Conservation (phyloP, 2,113 vertebrate genomes). For the Mellivora capensis region DNA sequence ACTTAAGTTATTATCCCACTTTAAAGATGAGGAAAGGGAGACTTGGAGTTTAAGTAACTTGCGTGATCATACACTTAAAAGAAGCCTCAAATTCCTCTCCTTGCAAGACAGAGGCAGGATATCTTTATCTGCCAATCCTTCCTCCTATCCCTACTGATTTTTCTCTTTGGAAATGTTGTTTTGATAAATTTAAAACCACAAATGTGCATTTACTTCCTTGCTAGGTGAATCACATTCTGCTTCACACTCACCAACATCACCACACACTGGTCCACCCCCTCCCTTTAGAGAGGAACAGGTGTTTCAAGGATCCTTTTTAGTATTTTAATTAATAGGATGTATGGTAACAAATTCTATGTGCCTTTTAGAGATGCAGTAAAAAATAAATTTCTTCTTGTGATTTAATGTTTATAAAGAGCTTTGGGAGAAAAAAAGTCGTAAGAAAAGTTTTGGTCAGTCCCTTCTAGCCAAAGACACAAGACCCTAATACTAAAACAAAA, state of each 20-base stretch:
- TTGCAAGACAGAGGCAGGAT: slow-evolving; percentile 1
- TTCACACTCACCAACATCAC: background rate
- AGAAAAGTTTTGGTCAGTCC: background rate
- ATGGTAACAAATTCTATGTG: background rate
- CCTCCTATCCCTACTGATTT: background rate
- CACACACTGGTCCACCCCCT: background rate
- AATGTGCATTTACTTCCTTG: background rate
- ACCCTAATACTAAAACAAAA: background rate
- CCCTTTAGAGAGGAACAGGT: background rate
- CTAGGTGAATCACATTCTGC: background rate
- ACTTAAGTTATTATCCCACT: background rate
- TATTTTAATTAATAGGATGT: slow-evolving; percentile 30
- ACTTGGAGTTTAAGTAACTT: background rate
- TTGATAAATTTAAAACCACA: background rate
- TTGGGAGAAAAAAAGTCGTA: background rate
- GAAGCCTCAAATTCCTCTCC: background rate
- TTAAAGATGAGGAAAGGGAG: background rate
- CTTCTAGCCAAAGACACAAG: background rate
- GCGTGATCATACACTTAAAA: background rate
- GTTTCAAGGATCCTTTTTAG: background rate
- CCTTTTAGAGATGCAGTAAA: slow-evolving; percentile 33
- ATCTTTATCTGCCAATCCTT: background rate
- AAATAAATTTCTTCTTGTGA: background rate
- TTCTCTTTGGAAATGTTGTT: background rate
- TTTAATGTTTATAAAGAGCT: slow-evolving; percentile 8